Evolutionary conservation across 2,113 vertebrate species (phyloP).

Genomic region (Corythaeola cristata): DNA sequence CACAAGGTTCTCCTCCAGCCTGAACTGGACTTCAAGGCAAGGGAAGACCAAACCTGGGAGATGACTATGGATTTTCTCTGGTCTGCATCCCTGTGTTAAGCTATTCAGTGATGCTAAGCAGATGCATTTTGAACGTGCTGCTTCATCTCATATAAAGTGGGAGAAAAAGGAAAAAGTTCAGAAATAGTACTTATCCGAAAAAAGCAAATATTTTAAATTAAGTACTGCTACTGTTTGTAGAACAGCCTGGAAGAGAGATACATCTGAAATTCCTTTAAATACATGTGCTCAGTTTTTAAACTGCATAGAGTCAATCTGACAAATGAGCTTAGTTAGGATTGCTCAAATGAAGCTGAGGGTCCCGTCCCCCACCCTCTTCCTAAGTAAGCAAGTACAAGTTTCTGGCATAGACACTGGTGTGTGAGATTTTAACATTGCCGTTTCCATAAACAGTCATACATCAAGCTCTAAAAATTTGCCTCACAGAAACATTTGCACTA

Average conservation of each 20-base stretch:
- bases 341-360: not conserved
- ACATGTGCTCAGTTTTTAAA: not conserved
- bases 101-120: constrained; percentile 6
- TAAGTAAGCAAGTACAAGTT: not conserved
- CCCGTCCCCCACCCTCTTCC: not conserved
- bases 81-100: not conserved
- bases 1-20: not conserved
- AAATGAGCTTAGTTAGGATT: not conserved
- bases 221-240: constrained; percentile 34
- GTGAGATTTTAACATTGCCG: constrained; percentile 48
- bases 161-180: not conserved
- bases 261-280: not conserved
- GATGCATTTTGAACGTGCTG: not conserved
- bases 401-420: constrained; percentile 8
- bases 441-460: constrained; percentile 61
- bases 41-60: not conserved
- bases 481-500: constrained; percentile 51
- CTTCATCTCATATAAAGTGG: not conserved
- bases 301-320: not conserved
- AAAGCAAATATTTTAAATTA: constrained; percentile 28
- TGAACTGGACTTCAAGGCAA: not conserved
- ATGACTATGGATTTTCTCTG: not conserved
- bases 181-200: constrained; percentile 25
- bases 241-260: not conserved
- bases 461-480: constrained; percentile 62